Evolutionary conservation across 2,113 vertebrate species (phyloP).

Genomic region (Numida meleagris): DNA sequence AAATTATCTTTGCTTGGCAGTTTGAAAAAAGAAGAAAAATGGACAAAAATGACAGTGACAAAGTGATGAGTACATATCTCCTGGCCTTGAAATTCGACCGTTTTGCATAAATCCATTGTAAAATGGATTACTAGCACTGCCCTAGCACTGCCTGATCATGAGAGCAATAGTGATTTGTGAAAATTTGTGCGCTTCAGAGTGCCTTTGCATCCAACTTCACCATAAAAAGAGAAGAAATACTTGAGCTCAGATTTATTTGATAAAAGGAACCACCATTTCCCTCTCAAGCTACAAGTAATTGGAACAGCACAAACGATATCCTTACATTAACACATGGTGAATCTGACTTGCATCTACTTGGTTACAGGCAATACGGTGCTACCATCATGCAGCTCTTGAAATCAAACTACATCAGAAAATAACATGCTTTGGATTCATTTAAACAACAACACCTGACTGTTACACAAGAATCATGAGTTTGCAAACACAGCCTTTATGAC

Average conservation of each 20-base stretch:
- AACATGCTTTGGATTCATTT: not conserved
- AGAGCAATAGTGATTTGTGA: not conserved
- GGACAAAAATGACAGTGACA: not conserved
- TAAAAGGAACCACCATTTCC: not conserved
- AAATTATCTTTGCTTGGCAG: not conserved
- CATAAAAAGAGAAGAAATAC: not conserved
- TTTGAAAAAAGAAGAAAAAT: not conserved
- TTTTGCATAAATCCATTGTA: not conserved
- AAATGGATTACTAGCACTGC: not conserved
- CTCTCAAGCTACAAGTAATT: not conserved
- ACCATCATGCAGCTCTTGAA: not conserved
- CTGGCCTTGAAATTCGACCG: not conserved
- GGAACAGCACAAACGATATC: not conserved
- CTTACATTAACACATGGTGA: not conserved
- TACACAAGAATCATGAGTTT: not conserved
- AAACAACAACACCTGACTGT: not conserved
- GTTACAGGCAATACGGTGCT: not conserved
- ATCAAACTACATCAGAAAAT: not conserved
- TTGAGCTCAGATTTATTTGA: not conserved
- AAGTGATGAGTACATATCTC: not conserved
- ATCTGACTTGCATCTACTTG: not conserved
- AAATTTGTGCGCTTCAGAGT: not conserved
- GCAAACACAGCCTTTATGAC: not conserved
- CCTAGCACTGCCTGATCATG: not conserved
- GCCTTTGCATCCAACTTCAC: not conserved